phyloP scores from a whole-genome alignment of 2,113 vertebrate genomes.

The Neolamprologus sp. region DNA sequence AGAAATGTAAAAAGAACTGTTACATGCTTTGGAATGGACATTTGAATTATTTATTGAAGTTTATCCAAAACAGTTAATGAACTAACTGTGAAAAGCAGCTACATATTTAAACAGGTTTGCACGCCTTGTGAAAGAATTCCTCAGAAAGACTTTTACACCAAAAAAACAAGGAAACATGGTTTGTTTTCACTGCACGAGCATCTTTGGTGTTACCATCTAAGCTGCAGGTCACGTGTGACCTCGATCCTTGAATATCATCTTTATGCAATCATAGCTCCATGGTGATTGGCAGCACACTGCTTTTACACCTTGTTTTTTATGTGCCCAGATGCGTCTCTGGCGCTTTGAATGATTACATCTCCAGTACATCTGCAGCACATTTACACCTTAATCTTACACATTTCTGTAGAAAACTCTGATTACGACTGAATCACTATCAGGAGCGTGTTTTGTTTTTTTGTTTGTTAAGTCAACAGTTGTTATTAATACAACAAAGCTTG shows the following conservation, averaged over 20 bases:
- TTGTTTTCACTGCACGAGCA: neutral
- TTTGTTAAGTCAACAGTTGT: neutral
- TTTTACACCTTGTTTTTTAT: neutral
- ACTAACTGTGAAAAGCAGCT: neutral
- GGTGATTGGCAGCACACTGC: neutral
- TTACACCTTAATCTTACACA: neutral
- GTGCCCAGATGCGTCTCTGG: neutral
- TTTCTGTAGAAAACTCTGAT: neutral
- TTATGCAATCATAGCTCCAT: neutral
- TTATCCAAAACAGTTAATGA: neutral
- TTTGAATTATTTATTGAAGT: neutral
- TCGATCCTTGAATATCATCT: neutral
- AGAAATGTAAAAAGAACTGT: neutral
- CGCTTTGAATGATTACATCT: constrained; percentile 15
- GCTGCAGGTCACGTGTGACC: neutral
- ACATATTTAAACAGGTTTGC: neutral
- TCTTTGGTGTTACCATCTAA: neutral
- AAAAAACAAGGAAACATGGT: neutral
- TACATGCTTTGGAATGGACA: neutral
- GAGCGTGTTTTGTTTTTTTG: neutral
- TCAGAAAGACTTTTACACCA: neutral
- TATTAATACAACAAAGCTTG: constrained; percentile 4
- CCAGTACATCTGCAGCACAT: neutral
- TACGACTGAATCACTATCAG: neutral
- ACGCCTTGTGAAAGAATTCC: neutral